Conservation (phyloP, 2,888 invertebrate genomes). For the Cephonodes hylas region DNA sequence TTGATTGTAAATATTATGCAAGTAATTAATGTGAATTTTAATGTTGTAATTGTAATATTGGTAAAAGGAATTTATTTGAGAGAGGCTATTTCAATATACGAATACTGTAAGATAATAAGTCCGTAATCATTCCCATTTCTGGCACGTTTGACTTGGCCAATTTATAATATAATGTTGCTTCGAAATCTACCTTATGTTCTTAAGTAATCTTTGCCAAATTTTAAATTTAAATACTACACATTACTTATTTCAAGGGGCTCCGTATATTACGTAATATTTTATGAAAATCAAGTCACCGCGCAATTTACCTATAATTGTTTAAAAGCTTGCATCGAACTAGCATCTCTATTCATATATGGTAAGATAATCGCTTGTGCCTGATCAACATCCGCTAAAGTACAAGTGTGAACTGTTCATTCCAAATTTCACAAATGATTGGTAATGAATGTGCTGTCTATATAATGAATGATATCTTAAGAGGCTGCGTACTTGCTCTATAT, state of each 20-base stretch:
- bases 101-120: neutral
- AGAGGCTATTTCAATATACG: slow-evolving; percentile 3
- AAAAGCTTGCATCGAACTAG: slow-evolving; percentile 5
- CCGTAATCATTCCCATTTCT: neutral
- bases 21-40: slow-evolving; percentile 9
- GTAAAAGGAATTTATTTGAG: slow-evolving; percentile 4
- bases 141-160: neutral
- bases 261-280: neutral
- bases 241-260: neutral
- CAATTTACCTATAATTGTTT: neutral
- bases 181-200: slow-evolving; percentile 5
- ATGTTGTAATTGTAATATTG: slow-evolving; percentile 6
- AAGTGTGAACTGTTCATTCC: neutral
- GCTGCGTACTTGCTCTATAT: neutral
- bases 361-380: neutral
- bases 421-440: neutral
- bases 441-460: too few relatives aligned
- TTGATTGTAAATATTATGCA: slow-evolving; percentile 1
- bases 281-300: neutral
- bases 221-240: neutral
- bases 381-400: neutral
- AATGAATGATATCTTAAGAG: neutral
- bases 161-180: neutral
- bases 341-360: neutral
- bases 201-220: slow-evolving; percentile 1